These are phyloP conservation scores for Molorchus minor DNA, from an alignment of 2,888 invertebrate genomes.

Conservation along the genomic window DNA sequence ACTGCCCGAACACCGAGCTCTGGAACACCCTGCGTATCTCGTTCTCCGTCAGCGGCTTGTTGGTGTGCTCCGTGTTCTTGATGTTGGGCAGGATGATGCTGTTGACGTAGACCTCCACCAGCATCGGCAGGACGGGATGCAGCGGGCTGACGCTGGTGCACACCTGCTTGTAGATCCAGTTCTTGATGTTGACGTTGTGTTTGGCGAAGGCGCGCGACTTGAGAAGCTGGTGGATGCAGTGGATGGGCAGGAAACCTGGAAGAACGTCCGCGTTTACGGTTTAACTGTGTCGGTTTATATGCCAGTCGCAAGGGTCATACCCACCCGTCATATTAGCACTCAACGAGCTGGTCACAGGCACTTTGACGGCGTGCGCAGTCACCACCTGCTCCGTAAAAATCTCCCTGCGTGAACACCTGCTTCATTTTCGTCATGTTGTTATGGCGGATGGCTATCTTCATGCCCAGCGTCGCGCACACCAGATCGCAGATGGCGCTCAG, in stretches of 20 bases:
- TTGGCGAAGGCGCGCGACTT: constrained; percentile 95
- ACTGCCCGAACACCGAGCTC: constrained; percentile 78
- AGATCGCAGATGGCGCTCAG: constrained; percentile 91
- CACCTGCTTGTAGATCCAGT: constrained; percentile 96
- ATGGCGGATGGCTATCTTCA: constrained; percentile 90
- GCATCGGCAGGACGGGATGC: constrained; percentile 87
- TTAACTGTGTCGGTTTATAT: background rate
- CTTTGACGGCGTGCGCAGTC: constrained; percentile 94
- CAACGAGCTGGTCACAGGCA: constrained; percentile 90
- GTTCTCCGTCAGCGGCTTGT: constrained; percentile 89
- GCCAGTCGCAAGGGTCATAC: background rate
- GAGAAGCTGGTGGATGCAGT: constrained; percentile 94
- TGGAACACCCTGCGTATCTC: constrained; percentile 86
- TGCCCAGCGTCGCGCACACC: constrained; percentile 92
- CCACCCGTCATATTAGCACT: constrained; percentile 80
- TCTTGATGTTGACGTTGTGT: constrained; percentile 94
- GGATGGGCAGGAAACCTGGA: constrained; percentile 86
- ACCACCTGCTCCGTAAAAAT: constrained; percentile 98
- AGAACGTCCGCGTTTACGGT: background rate
- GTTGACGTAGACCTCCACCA: constrained; percentile 95
- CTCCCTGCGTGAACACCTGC: constrained; percentile 94
- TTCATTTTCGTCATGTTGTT: constrained; percentile 90
- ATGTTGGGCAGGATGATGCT: constrained; percentile 81
- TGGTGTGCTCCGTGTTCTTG: constrained; percentile 77
- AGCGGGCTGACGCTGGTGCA: constrained; percentile 88